Evolutionary conservation across 2,797 vertebrate species (phyloP), one percentile per base, ranked within the genome.

Genomic region (Psittacula echo): DNA sequence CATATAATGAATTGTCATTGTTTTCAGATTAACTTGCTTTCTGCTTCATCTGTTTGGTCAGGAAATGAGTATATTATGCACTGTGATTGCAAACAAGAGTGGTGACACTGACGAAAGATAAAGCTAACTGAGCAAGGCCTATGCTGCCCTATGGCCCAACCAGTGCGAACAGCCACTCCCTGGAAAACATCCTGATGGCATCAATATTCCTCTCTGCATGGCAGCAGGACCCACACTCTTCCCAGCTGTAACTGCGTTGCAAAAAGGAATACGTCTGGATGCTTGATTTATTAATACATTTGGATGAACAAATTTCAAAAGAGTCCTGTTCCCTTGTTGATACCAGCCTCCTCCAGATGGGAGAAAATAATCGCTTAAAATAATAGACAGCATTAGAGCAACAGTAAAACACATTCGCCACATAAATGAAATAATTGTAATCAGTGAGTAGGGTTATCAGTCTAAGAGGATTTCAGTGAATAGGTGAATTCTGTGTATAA

Each of bases 381-480:
- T 83, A 97, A 92, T 72, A 96, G 88, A 77, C 11, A 27, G 34
- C 93, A 87, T 94, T 90, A 95, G 80, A 85, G 79, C 54, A 95
- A 95, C 73, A 96, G 89, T 93, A 97, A 96, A 97, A 96, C 92
- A 97, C 84, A 91, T 97, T 96, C 11, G 4, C 75, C 64, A 94
- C 73, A 86, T 95, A 96, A 94, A 97, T 66, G 64, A 97, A 97
- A 96, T 95, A 97, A 97, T 97, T 97, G 90, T 96, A 97, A 97
- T 97, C 96, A 96, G 95, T 90, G 83, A 94, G 87, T 39, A 85
- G 94, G 96, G 96, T 97, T 97, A 97, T 85, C 93, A 92, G 89
- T 96, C 93, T 44, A 94, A 96, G 80, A 94, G 74, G 85, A 96
- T 97, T 97, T 97, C 70, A 54, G 72, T 94, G 94, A 97, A 93